Evolutionary conservation across 2,113 vertebrate genomes (phyloP).

Genomic region (Riparia riparia): DNA sequence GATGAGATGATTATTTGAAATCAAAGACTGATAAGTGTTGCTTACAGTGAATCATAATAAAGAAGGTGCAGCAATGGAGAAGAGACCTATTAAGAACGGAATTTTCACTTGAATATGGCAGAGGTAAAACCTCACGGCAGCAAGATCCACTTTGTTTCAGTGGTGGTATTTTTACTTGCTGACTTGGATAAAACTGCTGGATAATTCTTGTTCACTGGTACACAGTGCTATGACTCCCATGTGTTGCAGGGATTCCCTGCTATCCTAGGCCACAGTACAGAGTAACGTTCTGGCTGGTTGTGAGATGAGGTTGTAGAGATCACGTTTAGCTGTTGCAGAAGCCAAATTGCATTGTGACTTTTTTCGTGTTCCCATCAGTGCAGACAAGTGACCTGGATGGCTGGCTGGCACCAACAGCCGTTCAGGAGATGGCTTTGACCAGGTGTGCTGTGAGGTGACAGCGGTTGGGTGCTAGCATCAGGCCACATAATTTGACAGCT

Average conservation of each 20-base stretch:
- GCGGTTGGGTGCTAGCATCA: background rate
- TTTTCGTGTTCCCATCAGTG: background rate
- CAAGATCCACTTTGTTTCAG: background rate
- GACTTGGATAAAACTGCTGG: background rate
- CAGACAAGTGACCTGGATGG: background rate
- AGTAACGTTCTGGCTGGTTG: background rate
- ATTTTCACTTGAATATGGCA: background rate
- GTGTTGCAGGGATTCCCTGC: background rate
- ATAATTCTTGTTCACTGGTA: background rate
- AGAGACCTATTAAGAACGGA: background rate
- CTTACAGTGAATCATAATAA: background rate
- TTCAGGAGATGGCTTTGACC: background rate
- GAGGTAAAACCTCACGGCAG: background rate
- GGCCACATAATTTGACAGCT: background rate
- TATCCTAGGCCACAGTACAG: background rate
- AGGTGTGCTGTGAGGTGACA: background rate
- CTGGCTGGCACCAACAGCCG: background rate
- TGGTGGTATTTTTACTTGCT: background rate
- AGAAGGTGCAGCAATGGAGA: background rate
- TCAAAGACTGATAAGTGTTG: background rate
- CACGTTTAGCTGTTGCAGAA: background rate
- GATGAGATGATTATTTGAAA: constrained; percentile 23
- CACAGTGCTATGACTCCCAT: background rate
- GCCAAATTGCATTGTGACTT: background rate
- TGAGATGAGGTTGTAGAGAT: background rate